Percentiles rank a stretch among this genome's conserved stretches.
Evolutionary conservation across 2,113 vertebrate species (phyloP).

Genomic region (Microcebus tavaratra): DNA sequence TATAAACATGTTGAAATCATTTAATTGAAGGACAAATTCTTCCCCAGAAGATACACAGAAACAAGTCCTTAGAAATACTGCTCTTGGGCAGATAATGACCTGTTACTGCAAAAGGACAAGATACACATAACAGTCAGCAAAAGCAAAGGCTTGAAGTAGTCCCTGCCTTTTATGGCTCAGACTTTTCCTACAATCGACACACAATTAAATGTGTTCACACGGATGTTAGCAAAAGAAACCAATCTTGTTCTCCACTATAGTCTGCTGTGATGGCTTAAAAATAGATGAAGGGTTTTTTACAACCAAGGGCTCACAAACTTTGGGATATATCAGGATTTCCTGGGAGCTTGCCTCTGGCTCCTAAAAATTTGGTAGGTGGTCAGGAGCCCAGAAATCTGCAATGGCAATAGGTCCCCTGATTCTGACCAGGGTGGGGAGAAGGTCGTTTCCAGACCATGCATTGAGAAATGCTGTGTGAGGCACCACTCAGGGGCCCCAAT

Average conservation of each 20-base stretch:
- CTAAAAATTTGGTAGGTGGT: background rate
- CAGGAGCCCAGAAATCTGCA: background rate
- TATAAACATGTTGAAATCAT: constrained; percentile 64
- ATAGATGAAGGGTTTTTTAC: background rate
- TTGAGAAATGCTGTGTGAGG: background rate
- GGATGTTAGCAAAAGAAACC: background rate
- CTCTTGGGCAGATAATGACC: constrained; percentile 64
- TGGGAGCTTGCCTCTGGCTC: no score
- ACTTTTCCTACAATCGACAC: background rate
- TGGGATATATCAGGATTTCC: background rate
- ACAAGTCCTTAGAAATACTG: constrained; percentile 75
- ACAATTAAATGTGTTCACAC: background rate
- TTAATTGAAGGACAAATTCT: constrained; percentile 77
- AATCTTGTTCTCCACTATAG: background rate
- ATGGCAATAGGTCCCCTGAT: background rate
- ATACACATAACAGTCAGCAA: background rate
- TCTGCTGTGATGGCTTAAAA: background rate
- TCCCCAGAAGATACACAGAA: constrained; percentile 77
- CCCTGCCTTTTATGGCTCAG: constrained; percentile 41
- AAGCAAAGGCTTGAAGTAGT: background rate
- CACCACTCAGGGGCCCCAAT: background rate
- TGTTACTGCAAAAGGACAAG: constrained; percentile 65
- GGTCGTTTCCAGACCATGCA: background rate
- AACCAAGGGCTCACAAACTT: background rate
- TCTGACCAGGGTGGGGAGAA: background rate